phyloP scores from a whole-genome alignment of 2,797 vertebrate genomes.

The Odontamblyopus rebecca region DNA sequence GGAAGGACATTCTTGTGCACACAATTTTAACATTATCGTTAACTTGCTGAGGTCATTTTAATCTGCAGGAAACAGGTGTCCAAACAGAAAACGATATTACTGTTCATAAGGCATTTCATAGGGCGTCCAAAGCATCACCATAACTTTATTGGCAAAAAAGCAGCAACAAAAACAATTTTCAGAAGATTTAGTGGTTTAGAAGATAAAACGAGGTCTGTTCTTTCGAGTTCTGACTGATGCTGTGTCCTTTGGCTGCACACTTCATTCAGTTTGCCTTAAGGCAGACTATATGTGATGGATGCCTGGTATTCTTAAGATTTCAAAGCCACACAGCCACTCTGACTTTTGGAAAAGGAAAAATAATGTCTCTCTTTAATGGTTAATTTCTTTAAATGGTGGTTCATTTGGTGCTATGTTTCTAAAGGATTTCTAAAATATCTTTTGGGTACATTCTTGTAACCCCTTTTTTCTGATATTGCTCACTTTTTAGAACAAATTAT shows the following conservation, averaged over 20 bases:
- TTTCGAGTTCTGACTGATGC: background rate
- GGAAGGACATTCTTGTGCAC: slow-evolving; percentile 26
- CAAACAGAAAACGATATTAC: background rate
- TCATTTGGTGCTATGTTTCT: too few species aligned
- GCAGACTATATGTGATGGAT: too few species aligned
- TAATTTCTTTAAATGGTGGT: too few species aligned
- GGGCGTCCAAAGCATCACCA: slow-evolving; percentile 1
- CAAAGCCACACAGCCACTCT: too few species aligned
- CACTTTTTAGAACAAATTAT: too few species aligned
- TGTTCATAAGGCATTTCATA: background rate
- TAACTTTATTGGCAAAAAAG: background rate
- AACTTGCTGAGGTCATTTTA: slow-evolving; percentile 4
- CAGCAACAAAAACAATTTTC: background rate
- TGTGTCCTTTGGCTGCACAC: background rate
- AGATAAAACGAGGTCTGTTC: background rate
- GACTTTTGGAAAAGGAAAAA: too few species aligned
- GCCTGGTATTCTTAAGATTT: too few species aligned
- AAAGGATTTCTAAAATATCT: too few species aligned
- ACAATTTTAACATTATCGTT: slow-evolving; percentile 8
- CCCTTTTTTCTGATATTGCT: too few species aligned
- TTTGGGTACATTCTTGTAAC: too few species aligned
- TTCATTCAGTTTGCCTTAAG: background rate
- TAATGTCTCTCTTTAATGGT: too few species aligned
- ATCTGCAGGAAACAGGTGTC: slow-evolving; percentile 5
- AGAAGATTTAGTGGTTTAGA: background rate